Evolutionary conservation across 2,888 invertebrate species (phyloP), one percentile per base, ranked within the genome.

Genomic region (Thecophora atra): DNA sequence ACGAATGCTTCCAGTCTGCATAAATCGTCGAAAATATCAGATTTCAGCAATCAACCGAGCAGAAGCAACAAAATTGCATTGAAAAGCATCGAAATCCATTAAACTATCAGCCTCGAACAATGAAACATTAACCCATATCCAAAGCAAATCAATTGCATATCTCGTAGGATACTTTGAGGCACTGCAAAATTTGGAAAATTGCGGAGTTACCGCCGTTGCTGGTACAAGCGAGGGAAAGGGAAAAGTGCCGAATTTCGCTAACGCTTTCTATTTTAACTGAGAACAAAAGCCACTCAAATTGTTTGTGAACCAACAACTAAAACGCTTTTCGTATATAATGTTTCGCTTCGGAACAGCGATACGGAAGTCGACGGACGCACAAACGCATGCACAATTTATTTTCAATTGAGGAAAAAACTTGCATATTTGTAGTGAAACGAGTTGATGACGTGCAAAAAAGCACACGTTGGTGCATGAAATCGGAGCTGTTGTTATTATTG

Each of bases 91-190:
- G 11, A 1, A 37, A 37, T 11, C 37, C 37, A 37, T 37, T 6
- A 2, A 37, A 37, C 37, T 37, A 37, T 37, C 37, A 37, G 37
- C 37, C 37, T 6, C 37, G 21, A 15, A 30, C 37, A 28, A 17
- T 60, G 30, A 37, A 62, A 62, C 5, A 30, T 62, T 62, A 62
- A 62, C 62, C 62, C 37, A 62, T 30, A 62, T 62, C 26, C 17
- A 37, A n/a, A 62, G 30, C 37, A 62, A 62, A 62, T 62, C 62
- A 62, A 62, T 28, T 62, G 62, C 30, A 62, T 30, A 62, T 19
- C 7, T 30, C 28, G 28, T 11, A 37, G 37, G 7, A 37, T 37
- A 37, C 37, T 37, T 37, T 11, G 6, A 2, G 37, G 37, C 11
- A 37, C 37, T 37, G 37, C 37, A 37, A 37, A 37, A 37, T 37